Conservation (phyloP, 2,797 vertebrate species). For the Sciurus carolinensis region DNA sequence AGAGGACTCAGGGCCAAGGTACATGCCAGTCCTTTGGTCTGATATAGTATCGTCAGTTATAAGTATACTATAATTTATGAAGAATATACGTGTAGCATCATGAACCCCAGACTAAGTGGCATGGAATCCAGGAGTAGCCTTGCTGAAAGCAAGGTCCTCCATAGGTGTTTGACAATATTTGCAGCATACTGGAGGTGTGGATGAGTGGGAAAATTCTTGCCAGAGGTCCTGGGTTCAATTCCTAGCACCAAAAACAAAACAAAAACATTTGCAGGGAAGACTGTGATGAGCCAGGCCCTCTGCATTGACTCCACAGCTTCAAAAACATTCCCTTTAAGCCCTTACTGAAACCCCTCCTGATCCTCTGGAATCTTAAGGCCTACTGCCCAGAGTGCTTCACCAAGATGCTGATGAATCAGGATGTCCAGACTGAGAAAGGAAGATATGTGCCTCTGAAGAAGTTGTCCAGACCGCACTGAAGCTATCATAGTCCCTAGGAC, state of each 20-base stretch:
- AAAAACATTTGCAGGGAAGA: slow-evolving; percentile 90
- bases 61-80: slow-evolving; percentile 92
- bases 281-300: slow-evolving; percentile 92
- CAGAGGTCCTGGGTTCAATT: background rate
- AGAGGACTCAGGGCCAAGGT: slow-evolving; percentile 92
- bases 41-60: slow-evolving; percentile 92
- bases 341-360: slow-evolving; percentile 91
- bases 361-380: slow-evolving; percentile 90
- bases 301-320: slow-evolving; percentile 93
- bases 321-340: slow-evolving; percentile 89
- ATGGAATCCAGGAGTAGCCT: slow-evolving; percentile 89
- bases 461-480: background rate
- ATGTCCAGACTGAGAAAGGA: background rate
- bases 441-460: background rate
- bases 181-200: background rate
- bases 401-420: slow-evolving; percentile 87
- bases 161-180: slow-evolving; percentile 87
- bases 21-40: slow-evolving; percentile 88
- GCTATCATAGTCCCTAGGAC: background rate
- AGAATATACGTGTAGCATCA: slow-evolving; percentile 90
- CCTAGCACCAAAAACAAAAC: background rate
- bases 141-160: slow-evolving; percentile 89
- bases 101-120: slow-evolving; percentile 93
- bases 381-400: slow-evolving; percentile 90
- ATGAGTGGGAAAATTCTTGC: background rate